These are phyloP conservation scores for Ptychadena robeensis DNA, from an alignment of 2,797 vertebrate genomes.

Conservation along the genomic window DNA sequence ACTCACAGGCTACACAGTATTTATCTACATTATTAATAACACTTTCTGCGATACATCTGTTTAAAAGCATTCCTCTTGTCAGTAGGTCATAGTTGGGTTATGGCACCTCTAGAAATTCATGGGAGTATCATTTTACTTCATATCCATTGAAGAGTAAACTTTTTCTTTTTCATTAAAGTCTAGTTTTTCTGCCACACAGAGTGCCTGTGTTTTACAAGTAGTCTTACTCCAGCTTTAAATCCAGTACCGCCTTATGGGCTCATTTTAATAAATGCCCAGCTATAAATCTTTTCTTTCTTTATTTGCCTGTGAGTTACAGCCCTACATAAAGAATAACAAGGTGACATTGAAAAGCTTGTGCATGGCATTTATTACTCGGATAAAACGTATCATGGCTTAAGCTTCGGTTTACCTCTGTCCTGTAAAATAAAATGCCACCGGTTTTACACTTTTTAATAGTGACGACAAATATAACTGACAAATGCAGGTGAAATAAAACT, in stretches of 20 bases:
- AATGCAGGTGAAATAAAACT: too few species aligned
- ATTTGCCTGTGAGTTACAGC: not conserved
- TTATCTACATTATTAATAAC: constrained; percentile 42
- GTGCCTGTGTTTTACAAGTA: not conserved
- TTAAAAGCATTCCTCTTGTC: constrained; percentile 37
- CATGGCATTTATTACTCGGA: not conserved
- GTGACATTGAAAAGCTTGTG: constrained; percentile 5
- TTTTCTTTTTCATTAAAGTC: not conserved
- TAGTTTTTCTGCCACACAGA: not conserved
- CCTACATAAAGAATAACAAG: not conserved
- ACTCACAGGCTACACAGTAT: constrained; percentile 33
- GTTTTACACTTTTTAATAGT: too few species aligned
- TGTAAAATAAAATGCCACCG: not conserved
- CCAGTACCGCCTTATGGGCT: not conserved
- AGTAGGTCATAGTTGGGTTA: constrained; percentile 17
- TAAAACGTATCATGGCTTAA: not conserved
- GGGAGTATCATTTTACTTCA: not conserved
- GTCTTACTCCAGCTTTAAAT: not conserved
- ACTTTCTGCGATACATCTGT: constrained; percentile 12
- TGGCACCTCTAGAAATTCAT: not conserved
- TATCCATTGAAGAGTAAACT: not conserved
- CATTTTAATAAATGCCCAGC: not conserved
- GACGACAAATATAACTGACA: too few species aligned
- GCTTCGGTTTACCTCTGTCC: not conserved
- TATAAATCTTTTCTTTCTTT: not conserved